phyloP scores from a whole-genome alignment of 2,797 vertebrate genomes.

The Diceros bicornis region DNA sequence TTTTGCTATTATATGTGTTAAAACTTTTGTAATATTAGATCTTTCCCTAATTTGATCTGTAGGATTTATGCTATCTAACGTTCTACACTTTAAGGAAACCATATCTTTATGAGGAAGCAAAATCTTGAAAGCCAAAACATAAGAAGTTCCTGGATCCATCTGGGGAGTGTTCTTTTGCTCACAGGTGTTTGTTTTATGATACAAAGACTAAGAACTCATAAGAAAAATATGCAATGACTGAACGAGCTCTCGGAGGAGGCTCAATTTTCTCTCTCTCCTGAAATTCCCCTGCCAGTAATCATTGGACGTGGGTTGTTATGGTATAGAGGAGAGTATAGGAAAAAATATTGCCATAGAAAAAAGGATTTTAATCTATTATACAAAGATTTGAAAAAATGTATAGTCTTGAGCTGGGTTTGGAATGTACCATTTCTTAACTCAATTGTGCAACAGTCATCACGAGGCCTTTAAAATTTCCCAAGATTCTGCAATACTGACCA shows the following conservation, averaged over 20 bases:
- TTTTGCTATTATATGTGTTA: not conserved
- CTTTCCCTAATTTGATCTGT: not conserved
- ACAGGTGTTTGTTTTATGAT: not conserved
- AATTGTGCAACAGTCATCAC: not conserved
- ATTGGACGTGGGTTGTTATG: not conserved
- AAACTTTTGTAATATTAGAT: not conserved
- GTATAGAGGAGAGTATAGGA: not conserved
- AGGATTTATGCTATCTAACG: not conserved
- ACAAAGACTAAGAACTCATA: not conserved
- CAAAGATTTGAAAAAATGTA: not conserved
- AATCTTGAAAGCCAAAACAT: constrained; percentile 4
- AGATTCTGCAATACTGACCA: not conserved
- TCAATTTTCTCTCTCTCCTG: not conserved
- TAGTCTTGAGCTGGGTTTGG: not conserved
- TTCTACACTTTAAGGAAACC: not conserved
- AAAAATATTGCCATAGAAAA: not conserved
- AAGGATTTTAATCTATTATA: not conserved
- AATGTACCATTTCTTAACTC: not conserved
- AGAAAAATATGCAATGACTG: not conserved
- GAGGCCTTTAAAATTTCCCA: constrained; percentile 9
- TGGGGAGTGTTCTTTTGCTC: not conserved
- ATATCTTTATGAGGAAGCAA: not conserved
- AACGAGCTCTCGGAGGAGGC: not conserved
- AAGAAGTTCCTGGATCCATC: not conserved
- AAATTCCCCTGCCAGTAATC: not conserved